Evolutionary conservation across 1,140 invertebrate species (phyloP).

Genomic region (Tenebrio molitor): DNA sequence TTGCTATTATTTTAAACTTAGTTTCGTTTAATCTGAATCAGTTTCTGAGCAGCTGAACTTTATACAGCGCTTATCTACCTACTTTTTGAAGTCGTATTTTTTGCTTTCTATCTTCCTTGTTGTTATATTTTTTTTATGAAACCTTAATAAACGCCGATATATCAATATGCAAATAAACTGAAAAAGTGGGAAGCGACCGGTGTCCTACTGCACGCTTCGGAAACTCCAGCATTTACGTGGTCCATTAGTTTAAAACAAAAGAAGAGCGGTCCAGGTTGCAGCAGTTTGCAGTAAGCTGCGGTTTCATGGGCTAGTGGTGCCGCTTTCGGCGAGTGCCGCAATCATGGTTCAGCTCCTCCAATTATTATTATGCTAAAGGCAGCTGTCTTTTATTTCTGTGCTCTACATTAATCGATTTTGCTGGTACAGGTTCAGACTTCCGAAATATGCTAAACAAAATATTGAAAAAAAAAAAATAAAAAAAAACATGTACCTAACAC

Average conservation of each 20-base stretch:
- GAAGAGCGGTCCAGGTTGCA: slow-evolving; percentile 23
- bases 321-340: slow-evolving; percentile 41
- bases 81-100: too few relatives aligned
- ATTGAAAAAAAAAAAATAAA: too few relatives aligned
- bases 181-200: slow-evolving; percentile 4
- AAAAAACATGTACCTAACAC: too few relatives aligned
- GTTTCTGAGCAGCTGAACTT: too few relatives aligned
- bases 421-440: too few relatives aligned
- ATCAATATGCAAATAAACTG: not conserved
- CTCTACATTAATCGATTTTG: slow-evolving; percentile 4
- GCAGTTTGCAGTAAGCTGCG: slow-evolving; percentile 24
- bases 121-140: too few relatives aligned
- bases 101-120: too few relatives aligned
- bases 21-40: too few relatives aligned
- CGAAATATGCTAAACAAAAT: too few relatives aligned
- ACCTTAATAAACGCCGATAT: too few relatives aligned
- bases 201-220: not conserved
- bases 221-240: slow-evolving; percentile 25
- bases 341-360: slow-evolving; percentile 38
- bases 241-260: slow-evolving; percentile 43
- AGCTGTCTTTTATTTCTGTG: slow-evolving; percentile 4
- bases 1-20: too few relatives aligned
- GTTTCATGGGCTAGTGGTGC: slow-evolving; percentile 31
- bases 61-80: too few relatives aligned
- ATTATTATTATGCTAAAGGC: slow-evolving; percentile 21